Conservation (phyloP, 2,888 invertebrate species). For the Saturnia pavonia region DNA sequence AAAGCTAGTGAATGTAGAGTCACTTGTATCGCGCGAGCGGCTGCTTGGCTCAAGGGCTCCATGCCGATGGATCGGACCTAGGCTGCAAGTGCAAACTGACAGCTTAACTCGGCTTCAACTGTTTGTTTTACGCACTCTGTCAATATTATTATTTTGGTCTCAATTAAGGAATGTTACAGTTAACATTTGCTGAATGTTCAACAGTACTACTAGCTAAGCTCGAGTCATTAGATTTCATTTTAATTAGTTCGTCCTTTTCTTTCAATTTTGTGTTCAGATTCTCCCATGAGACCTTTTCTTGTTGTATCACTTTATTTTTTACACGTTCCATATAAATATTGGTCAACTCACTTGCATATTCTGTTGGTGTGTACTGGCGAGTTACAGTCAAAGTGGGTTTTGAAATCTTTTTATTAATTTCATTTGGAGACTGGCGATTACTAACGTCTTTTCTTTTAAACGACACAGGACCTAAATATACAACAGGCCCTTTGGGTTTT, state of each 20-base stretch:
- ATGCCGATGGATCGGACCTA: too few species aligned
- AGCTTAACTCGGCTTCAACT: too few species aligned
- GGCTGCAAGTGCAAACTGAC: too few species aligned
- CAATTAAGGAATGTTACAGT: not conserved
- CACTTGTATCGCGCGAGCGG: too few species aligned
- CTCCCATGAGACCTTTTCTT: conserved; percentile 34
- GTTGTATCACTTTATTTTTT: conserved; percentile 21
- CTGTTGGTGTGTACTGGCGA: conserved; percentile 38
- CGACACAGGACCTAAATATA: conserved; percentile 35
- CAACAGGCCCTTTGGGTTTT: conserved; percentile 22
- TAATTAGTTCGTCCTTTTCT: conserved; percentile 35
- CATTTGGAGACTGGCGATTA: conserved; percentile 23
- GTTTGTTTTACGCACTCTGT: too few species aligned
- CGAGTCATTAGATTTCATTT: conserved; percentile 3
- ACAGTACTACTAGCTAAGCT: not conserved
- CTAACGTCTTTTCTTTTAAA: conserved; percentile 44
- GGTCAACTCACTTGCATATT: conserved; percentile 42
- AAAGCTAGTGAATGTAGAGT: too few species aligned
- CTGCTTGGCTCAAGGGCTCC: too few species aligned
- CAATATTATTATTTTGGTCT: too few species aligned
- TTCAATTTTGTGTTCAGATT: conserved; percentile 37
- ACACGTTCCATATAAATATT: conserved; percentile 37
- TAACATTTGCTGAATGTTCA: not conserved
- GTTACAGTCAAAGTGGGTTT: conserved; percentile 21
- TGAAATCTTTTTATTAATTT: conserved; percentile 17